Conservation (phyloP, 2,888 invertebrate species). For the Drosophila formosana region DNA sequence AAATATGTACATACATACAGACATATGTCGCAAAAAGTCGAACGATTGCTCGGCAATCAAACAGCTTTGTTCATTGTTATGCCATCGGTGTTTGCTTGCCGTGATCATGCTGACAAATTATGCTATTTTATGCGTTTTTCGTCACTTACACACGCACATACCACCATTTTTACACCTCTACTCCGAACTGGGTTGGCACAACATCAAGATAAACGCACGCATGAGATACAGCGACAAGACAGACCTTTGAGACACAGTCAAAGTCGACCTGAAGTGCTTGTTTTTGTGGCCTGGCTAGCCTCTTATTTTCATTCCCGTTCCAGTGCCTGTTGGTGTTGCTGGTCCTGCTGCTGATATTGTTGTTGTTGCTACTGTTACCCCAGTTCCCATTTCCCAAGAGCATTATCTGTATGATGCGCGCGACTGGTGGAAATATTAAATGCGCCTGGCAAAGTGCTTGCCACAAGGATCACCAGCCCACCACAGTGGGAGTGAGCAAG, state of each 20-base stretch:
- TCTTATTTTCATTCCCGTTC: neutral
- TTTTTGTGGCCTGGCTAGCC: conserved; percentile 60
- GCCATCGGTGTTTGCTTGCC: conserved; percentile 55
- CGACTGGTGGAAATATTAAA: conserved; percentile 67
- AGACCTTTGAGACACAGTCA: conserved; percentile 32
- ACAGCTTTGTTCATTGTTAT: conserved; percentile 66
- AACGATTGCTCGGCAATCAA: neutral
- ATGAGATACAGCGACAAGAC: conserved; percentile 50
- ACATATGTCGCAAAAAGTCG: conserved; percentile 1
- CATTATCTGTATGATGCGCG: conserved; percentile 63
- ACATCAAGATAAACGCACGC: conserved; percentile 65
- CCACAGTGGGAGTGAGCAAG: conserved; percentile 17
- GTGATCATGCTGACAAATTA: conserved; percentile 76
- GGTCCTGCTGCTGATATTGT: neutral
- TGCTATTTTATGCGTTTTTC: conserved; percentile 76
- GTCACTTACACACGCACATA: conserved; percentile 42
- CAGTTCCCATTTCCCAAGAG: conserved; percentile 65
- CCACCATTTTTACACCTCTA: conserved; percentile 15
- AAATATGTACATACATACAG: neutral
- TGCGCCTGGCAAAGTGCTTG: conserved; percentile 58
- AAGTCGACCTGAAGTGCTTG: conserved; percentile 58
- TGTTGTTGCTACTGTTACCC: conserved; percentile 20
- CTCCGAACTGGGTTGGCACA: conserved; percentile 22
- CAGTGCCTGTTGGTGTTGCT: neutral
- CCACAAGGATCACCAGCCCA: conserved; percentile 48